phyloP scores from a whole-genome alignment of 2,113 vertebrate genomes.

The Calonectris borealis region DNA sequence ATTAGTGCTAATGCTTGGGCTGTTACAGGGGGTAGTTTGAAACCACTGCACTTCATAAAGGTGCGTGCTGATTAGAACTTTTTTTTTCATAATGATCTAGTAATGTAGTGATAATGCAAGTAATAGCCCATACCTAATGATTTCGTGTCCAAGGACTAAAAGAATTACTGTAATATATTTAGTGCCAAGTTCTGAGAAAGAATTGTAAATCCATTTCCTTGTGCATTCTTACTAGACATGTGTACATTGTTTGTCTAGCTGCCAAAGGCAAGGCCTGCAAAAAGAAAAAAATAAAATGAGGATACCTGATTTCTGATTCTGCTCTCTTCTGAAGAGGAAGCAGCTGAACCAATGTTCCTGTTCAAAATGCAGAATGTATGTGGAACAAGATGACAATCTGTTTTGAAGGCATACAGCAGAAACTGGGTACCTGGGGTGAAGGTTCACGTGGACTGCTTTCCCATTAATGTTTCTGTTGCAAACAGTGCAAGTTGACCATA shows the following conservation, averaged over 20 bases:
- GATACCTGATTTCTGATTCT: background rate
- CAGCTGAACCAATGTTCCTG: background rate
- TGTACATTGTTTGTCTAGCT: background rate
- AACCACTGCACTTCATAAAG: conserved; percentile 53
- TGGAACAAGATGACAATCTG: background rate
- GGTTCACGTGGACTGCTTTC: background rate
- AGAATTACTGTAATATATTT: conserved; percentile 66
- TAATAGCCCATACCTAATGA: conserved; percentile 72
- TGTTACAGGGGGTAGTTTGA: conserved; percentile 21
- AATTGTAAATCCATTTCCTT: conserved; percentile 36
- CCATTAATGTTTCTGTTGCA: background rate
- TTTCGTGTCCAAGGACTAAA: conserved; percentile 66
- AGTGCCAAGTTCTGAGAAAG: conserved; percentile 56
- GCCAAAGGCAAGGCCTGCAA: background rate
- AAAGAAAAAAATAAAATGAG: background rate
- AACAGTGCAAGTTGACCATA: background rate
- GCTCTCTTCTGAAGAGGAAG: background rate
- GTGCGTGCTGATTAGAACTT: conserved; percentile 64
- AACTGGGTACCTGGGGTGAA: background rate
- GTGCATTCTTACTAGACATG: conserved; percentile 24
- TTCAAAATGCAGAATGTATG: background rate
- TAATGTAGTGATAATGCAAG: conserved; percentile 72
- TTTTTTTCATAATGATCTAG: conserved; percentile 69
- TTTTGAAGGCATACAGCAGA: background rate
- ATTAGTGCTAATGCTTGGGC: conserved; percentile 20